Base-by-base conservation (phyloP, 2,113 vertebrate species). In the Callopanchax toddi region DNA sequence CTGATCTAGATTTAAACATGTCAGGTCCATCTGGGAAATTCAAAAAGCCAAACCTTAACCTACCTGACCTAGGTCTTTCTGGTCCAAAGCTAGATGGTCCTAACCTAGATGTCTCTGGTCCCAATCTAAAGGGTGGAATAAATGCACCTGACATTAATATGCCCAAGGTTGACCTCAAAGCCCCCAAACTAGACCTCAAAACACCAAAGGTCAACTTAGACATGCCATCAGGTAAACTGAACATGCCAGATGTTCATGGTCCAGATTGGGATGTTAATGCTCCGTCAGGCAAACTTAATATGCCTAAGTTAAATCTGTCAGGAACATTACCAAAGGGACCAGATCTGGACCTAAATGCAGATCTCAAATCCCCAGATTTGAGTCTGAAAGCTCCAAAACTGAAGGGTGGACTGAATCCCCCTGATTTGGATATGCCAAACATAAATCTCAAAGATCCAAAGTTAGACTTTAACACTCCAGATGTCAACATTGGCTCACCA, bases 361-460 rank as follows among this genome's bases (percentile, higher is more conserved):
- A 64, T 46, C 13, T 84, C 0, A 83, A 84, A 0, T 51, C 71
- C 2, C 85, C 85, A 54, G 48, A 82, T 59, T 7, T 76, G 0
- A 82, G 32, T 55, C 20, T 67, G 1, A 83, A 86, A 72, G 57
- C 52, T 6, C 82, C 91, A 42, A 78, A 84, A n/a, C 11, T 90
- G 2, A 87, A 89, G 37, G 76, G 84, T 42, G 83, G 67, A 23
- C 26, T 89, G 20, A 32, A 73, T 60, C 34, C 37, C 0, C 86
- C 83, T 22, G 73, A 86, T 1, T 0, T 87, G 46, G 55, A 87
- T 20, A 37, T 86, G 15, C 83, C 76, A 34, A 63, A 84, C n/a
- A 8, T 81, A 16, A 29, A 78, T 21, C 4, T 87, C 0, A 84
- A 83, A n/a, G 16, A 57, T 16, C 88, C 87, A 0, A 82, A 86